A percentile compares a stretch with the other conserved stretches of the same genome.
Evolutionary conservation across 2,113 vertebrate species (phyloP).

Genomic region (Pogonocichla stellata): DNA sequence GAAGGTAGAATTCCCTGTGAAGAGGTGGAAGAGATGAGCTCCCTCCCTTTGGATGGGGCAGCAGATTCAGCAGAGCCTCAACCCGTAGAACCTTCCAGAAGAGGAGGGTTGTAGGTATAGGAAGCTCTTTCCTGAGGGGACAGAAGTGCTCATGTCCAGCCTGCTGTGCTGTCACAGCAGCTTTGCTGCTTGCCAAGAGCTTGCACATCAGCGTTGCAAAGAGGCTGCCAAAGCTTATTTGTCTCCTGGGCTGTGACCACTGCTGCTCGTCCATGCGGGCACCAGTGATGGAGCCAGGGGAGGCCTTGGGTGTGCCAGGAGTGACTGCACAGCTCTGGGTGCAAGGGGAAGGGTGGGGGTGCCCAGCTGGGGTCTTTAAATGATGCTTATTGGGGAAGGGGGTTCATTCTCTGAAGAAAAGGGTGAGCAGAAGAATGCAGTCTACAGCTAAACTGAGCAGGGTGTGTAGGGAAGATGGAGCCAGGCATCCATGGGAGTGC

Average conservation of each 20-base stretch:
- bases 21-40: background rate
- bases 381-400: background rate
- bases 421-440: background rate
- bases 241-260: background rate
- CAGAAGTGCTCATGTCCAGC: background rate
- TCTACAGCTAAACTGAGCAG: background rate
- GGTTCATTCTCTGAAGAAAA: background rate
- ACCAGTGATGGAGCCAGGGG: background rate
- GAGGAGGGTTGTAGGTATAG: background rate
- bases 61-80: background rate
- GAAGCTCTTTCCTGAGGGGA: background rate
- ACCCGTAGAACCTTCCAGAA: background rate
- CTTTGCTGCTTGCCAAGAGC: background rate
- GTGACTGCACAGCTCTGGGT: background rate
- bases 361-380: background rate
- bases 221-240: background rate
- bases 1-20: background rate
- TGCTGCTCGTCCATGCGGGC: background rate
- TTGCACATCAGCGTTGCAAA: accelerated
- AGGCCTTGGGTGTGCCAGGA: background rate
- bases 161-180: background rate
- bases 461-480: background rate
- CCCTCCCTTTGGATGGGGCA: background rate
- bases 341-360: background rate
- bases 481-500: background rate